Evolutionary conservation across 2,113 vertebrate genomes (phyloP).

Genomic region (Cebidichthys violaceus): DNA sequence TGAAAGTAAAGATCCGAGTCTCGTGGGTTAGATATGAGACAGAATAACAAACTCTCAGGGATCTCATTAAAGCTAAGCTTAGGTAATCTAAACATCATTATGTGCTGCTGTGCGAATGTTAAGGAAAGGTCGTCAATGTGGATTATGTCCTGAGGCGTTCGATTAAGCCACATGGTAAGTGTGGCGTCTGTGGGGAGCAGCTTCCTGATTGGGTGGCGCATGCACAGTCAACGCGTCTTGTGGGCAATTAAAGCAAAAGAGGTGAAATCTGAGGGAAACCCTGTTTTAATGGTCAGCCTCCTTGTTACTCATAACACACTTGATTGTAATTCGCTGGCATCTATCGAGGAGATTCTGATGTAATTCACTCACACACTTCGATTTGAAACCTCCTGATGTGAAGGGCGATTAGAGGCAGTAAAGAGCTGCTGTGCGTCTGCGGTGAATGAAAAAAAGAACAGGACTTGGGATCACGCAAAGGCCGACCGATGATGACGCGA

Average conservation of each 20-base stretch:
- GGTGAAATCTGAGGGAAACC: not conserved
- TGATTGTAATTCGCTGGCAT: conserved; percentile 8
- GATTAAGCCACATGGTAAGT: conserved; percentile 9
- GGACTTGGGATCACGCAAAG: conserved; percentile 37
- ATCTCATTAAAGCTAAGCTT: conserved; percentile 3
- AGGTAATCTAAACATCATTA: conserved; percentile 7
- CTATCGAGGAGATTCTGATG: conserved; percentile 10
- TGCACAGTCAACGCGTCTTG: not conserved
- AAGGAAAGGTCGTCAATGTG: conserved; percentile 2
- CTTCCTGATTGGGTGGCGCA: not conserved
- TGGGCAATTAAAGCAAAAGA: conserved; percentile 5
- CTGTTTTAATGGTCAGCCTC: conserved; percentile 21
- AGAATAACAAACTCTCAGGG: conserved; percentile 8
- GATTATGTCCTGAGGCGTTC: not conserved
- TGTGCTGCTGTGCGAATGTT: not conserved
- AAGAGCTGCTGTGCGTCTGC: conserved; percentile 10
- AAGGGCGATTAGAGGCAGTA: not conserved
- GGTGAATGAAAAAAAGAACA: not conserved
- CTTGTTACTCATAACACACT: not conserved
- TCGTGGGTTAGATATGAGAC: conserved; percentile 11
- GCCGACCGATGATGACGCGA: conserved; percentile 19
- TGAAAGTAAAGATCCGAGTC: conserved; percentile 19
- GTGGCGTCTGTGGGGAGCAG: not conserved
- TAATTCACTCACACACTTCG: not conserved
- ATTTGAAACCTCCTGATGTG: conserved; percentile 12